Evolutionary conservation across 2,113 vertebrate species (phyloP).

Genomic region (Tychaedon coryphoeus): DNA sequence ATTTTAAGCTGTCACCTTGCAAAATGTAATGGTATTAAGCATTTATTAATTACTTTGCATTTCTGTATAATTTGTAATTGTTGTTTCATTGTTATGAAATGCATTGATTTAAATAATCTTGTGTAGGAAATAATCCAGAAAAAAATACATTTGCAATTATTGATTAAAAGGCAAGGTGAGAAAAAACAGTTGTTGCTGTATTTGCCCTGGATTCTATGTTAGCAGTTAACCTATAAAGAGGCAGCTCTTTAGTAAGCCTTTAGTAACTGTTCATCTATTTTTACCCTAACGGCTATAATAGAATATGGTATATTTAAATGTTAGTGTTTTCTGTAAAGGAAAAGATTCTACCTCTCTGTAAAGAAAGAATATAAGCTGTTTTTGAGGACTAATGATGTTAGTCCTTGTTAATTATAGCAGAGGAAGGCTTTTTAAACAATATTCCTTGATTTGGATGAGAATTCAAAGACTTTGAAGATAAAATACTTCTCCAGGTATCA

Average conservation of each 20-base stretch:
- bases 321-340: background rate
- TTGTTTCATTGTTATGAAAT: background rate
- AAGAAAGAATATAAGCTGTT: background rate
- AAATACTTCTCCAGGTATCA: background rate
- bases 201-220: background rate
- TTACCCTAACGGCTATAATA: background rate
- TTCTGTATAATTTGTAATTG: background rate
- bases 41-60: background rate
- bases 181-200: background rate
- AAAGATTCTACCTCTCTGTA: background rate
- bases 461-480: background rate
- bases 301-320: background rate
- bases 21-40: background rate
- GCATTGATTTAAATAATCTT: background rate
- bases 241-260: background rate
- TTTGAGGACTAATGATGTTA: background rate
- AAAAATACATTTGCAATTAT: background rate
- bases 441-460: background rate
- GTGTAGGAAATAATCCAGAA: background rate
- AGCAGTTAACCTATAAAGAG: background rate
- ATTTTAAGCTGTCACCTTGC: background rate
- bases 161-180: background rate
- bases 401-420: background rate
- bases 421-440: background rate
- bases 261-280: background rate